phyloP scores from a whole-genome alignment of 2,888 invertebrate genomes.

The Lasius fuliginosus region DNA sequence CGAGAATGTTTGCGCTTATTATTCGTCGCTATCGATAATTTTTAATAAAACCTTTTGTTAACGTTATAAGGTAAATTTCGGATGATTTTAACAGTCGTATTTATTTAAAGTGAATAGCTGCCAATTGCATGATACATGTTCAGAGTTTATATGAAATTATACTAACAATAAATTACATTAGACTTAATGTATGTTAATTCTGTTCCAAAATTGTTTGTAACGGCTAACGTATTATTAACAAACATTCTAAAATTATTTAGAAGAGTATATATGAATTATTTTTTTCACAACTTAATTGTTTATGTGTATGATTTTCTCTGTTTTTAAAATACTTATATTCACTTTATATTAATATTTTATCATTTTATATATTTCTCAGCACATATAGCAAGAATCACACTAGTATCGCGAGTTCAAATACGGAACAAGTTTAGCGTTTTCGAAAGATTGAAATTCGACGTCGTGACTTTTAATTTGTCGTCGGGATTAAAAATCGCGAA shows the following conservation, averaged over 20 bases:
- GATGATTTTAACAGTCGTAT: not conserved
- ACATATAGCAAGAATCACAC: not conserved
- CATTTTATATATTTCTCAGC: not conserved
- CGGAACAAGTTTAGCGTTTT: not conserved
- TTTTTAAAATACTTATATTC: not conserved
- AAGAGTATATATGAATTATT: not conserved
- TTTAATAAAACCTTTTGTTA: not conserved
- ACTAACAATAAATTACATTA: not conserved
- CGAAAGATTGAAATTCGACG: not conserved
- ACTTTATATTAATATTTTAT: not conserved
- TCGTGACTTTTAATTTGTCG: not conserved
- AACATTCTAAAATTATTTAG: not conserved
- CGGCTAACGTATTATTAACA: no score
- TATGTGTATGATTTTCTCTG: no score
- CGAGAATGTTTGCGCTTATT: not conserved
- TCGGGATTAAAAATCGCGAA: conserved; percentile 84
- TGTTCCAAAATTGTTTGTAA: not conserved
- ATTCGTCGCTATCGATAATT: not conserved
- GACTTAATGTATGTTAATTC: not conserved
- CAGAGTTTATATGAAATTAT: not conserved
- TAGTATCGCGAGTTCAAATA: not conserved
- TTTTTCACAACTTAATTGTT: not conserved
- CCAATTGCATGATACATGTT: not conserved
- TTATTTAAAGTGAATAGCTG: not conserved
- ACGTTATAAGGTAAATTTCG: not conserved